Percentiles rank a stretch among this genome's conserved stretches.
phyloP scores from a whole-genome alignment of 2,888 invertebrate species.

The Creontiades dilutus region DNA sequence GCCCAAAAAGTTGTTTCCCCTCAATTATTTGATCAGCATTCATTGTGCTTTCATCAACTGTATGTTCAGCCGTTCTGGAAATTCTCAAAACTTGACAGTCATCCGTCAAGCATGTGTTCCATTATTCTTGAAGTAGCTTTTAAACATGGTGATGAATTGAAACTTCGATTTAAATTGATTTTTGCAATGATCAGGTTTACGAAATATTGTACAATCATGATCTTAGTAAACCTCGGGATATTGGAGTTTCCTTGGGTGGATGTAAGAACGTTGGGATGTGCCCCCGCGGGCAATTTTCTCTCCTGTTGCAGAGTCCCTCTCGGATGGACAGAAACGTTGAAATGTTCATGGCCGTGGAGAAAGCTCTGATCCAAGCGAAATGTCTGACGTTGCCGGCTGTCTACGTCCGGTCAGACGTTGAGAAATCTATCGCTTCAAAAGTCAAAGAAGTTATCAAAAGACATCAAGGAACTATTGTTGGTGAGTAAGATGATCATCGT shows the following conservation, averaged over 20 bases:
- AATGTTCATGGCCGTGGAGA: slow-evolving; percentile 94
- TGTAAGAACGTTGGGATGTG: slow-evolving; percentile 22
- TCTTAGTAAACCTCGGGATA: not conserved
- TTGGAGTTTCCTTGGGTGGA: not conserved
- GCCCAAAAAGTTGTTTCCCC: no score
- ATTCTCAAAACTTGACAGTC: no score
- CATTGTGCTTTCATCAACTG: no score
- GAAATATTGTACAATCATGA: not conserved
- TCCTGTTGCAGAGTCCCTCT: slow-evolving; percentile 88
- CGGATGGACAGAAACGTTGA: slow-evolving; percentile 95
- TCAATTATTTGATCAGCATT: no score
- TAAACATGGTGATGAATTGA: no score
- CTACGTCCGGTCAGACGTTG: slow-evolving; percentile 91
- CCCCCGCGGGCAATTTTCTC: slow-evolving; percentile 22
- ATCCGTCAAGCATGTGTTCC: no score
- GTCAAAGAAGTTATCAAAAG: slow-evolving; percentile 93
- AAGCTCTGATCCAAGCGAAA: slow-evolving; percentile 89
- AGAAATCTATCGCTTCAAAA: slow-evolving; percentile 88
- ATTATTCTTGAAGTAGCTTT: no score
- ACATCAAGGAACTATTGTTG: slow-evolving; percentile 88
- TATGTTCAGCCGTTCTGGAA: no score
- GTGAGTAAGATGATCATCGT: slow-evolving; percentile 77
- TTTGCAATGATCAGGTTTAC: no score
- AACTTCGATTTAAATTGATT: no score
- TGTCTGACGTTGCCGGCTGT: slow-evolving; percentile 88